These are phyloP conservation scores for Goniozus legneri DNA, from an alignment of 1,140 invertebrate genomes.

Conservation along the genomic window DNA sequence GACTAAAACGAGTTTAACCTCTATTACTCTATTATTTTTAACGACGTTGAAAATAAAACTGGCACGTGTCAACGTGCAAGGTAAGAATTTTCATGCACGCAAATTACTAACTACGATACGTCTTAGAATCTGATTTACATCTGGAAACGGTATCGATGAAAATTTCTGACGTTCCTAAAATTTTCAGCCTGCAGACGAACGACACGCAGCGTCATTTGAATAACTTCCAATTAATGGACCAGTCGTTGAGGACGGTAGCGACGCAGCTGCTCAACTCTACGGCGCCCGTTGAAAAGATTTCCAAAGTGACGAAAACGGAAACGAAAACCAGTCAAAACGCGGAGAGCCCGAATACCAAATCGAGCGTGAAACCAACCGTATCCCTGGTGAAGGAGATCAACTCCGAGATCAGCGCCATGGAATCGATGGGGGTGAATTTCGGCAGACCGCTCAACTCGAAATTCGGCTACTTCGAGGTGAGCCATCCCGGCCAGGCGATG, in stretches of 20 bases:
- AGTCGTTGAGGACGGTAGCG: slow-evolving; percentile 46
- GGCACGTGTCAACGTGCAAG: too few relatives aligned
- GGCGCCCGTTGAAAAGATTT: slow-evolving; percentile 19
- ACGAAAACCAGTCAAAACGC: not conserved
- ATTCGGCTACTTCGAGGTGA: slow-evolving; percentile 46
- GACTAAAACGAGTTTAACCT: too few relatives aligned
- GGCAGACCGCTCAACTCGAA: slow-evolving; percentile 48
- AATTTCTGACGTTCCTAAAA: too few relatives aligned
- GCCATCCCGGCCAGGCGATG: slow-evolving; percentile 51
- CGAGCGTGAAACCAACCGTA: not conserved
- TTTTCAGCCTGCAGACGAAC: slow-evolving; percentile 17
- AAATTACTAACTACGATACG: too few relatives aligned
- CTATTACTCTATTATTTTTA: too few relatives aligned
- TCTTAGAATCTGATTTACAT: too few relatives aligned
- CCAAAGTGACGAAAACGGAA: slow-evolving; percentile 6
- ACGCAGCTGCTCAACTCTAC: slow-evolving; percentile 47
- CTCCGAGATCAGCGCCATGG: slow-evolving; percentile 15
- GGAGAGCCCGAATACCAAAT: slow-evolving; percentile 1
- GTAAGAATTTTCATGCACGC: too few relatives aligned
- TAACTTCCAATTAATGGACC: slow-evolving; percentile 44
- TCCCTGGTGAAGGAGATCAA: slow-evolving; percentile 13
- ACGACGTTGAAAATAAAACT: too few relatives aligned
- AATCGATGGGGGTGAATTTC: slow-evolving; percentile 23
- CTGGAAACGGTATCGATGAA: not conserved
- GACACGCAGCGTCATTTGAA: slow-evolving; percentile 27